Evolutionary conservation across 2,113 vertebrate genomes (phyloP).

Genomic region (Ciconia stormi): DNA sequence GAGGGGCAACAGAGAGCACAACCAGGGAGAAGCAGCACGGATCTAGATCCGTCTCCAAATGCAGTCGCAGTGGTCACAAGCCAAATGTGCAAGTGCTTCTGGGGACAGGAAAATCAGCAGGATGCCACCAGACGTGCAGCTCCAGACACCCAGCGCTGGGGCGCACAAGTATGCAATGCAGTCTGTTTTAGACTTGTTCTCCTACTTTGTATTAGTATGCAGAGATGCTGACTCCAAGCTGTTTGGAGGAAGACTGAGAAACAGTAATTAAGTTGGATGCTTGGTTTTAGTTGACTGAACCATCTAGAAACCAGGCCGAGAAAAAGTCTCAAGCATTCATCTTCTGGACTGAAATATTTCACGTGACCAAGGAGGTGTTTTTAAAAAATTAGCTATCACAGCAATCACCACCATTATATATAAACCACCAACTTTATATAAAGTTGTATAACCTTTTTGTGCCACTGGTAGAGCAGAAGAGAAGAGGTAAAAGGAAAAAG

Average conservation of each 20-base stretch:
- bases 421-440: not conserved
- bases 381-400: not conserved
- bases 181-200: not conserved
- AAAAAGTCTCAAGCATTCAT: not conserved
- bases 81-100: fast-evolving
- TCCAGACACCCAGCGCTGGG: fast-evolving
- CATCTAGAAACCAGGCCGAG: not conserved
- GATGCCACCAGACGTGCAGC: not conserved
- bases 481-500: not conserved
- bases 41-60: fast-evolving
- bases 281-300: not conserved
- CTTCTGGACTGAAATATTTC: not conserved
- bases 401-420: not conserved
- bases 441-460: not conserved
- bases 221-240: not conserved
- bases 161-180: not conserved
- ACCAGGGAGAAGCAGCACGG: fast-evolving
- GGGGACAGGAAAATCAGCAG: fast-evolving
- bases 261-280: not conserved
- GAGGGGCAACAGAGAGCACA: not conserved
- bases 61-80: not conserved
- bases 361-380: not conserved
- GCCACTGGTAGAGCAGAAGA: not conserved
- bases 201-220: not conserved
- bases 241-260: not conserved